These are phyloP conservation scores for Cacoxenus indagator DNA, from an alignment of 2,888 invertebrate species.

Conservation along the genomic window DNA sequence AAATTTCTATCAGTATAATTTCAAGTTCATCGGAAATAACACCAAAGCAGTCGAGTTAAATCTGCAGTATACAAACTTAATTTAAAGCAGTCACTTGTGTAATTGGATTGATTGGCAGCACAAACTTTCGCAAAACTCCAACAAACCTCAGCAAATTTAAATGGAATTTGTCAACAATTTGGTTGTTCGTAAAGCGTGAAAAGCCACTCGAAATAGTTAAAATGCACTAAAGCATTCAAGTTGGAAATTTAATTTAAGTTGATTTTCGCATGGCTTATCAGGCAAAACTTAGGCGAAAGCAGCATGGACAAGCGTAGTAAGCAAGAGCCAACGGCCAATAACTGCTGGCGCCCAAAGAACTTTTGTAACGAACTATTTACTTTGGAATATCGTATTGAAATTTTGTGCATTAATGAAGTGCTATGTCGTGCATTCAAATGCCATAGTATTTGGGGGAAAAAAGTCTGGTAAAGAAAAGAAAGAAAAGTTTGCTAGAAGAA, in stretches of 20 bases:
- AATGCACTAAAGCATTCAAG: slow-evolving; percentile 28
- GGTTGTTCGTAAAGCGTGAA: background rate
- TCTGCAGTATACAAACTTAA: too few species aligned
- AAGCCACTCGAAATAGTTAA: slow-evolving; percentile 26
- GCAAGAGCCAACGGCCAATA: background rate
- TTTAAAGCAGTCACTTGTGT: background rate
- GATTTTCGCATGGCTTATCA: background rate
- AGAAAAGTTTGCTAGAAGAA: too few species aligned
- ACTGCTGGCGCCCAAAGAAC: slow-evolving; percentile 18
- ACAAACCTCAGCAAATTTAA: background rate
- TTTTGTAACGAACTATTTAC: slow-evolving; percentile 40
- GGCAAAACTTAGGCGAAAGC: background rate
- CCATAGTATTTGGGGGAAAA: background rate
- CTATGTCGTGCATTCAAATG: background rate
- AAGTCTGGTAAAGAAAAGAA: too few species aligned
- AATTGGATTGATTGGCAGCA: background rate
- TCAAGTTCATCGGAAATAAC: too few species aligned
- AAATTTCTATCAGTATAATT: background rate
- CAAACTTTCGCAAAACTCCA: background rate
- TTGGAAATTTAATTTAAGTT: slow-evolving; percentile 18
- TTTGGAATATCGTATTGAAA: slow-evolving; percentile 31
- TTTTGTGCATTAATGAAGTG: slow-evolving; percentile 3
- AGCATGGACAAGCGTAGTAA: background rate
- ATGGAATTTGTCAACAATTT: background rate
- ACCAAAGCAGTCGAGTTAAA: too few species aligned